Base-by-base conservation (phyloP, 1,140 invertebrate genomes). In the Caenorhabditis brenneri region DNA sequence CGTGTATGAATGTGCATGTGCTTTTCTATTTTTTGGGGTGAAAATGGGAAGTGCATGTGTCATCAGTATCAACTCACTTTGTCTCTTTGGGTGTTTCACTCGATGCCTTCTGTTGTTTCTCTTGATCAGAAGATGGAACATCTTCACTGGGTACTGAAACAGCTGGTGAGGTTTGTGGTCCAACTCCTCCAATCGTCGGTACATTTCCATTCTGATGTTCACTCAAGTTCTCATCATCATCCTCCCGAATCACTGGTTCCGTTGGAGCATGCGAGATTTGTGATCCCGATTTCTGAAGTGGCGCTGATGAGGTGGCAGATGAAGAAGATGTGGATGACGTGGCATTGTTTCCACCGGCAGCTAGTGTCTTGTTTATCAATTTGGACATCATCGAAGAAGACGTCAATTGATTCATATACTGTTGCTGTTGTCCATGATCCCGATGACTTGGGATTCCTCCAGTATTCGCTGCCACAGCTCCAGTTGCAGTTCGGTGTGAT, bases 191-290 rank as follows among this genome's bases (percentile, higher is more conserved):
- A 65, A 80, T 84, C 19, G 48, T 22, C 19, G 83, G 78, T 1
- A 80, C 39, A 29, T 69, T 51, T 51, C 80, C 80, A 42, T 48
- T 65, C 22, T 31, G 58, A 65, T 65, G 24, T 29, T 87, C 86
- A 36, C 85, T 87, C 49, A 48, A 81, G 9, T 86, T 84, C 58
- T 91, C 88, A 48, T 91, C 88, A 2, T 91, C 89, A 42, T 91
- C 89, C 51, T 90, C 89, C 55, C 89, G 90, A 48, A 90, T 90
- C 12, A 88, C 87, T 6, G 89, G 89, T 55, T 91, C 90, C 6
- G 83, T 86, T 10, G 89, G 89, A 2, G 90, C 88, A 53, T 90
- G 90, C 2, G 89, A 90, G 16, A 90, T 88, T 53, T 79, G 74
- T 12, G 88, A 88, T 24, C 88, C 86, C 24, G 87, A 87, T 49